Evolutionary conservation across 2,888 invertebrate genomes (phyloP), one percentile per base, ranked within the genome.

Genomic region (Ypsolopha scabrella): DNA sequence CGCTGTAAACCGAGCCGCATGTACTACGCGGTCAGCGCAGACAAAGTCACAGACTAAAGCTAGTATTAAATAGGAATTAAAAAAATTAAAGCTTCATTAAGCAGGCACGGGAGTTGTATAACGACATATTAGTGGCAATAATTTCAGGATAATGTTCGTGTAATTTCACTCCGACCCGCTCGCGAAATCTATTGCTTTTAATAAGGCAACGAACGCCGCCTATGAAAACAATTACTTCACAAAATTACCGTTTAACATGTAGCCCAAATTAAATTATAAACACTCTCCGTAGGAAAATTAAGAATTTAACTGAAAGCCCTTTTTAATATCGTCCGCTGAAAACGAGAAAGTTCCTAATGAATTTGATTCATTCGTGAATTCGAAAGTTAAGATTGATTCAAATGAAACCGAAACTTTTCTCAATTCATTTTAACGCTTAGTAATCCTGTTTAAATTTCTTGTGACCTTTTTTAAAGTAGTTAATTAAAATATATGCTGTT

Each of bases 71-170:
- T 24, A 24, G 4, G 24, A 24, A 24, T 24, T 2, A n/a, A 4
- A 24, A 24, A 24, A 24, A 24, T 64, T 62, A 62, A 59, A 56
- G 58, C 58, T 63, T 63, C 62, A 67, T 68, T 63, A 53, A 58
- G 58, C 61, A 57, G 54, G 60, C 63, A 48, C 44, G 62, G 59
- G 62, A 68, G 63, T 63, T 66, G 61, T 68, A 34, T 69, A 70
- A 75, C 72, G 68, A 81, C 82, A 80, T 85, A 83, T 85, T 83
- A 85, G 78, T 69, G 68, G 73, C 75, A 70, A 80, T 85, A 83
- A 83, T 79, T 85, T 79, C 77, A 63, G 72, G 77, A 75, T 83
- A 83, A 81, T 75, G 80, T 63, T 66, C 69, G 58, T 69, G 77
- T 82, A 82, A 82, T 82, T 82, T 77, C 64, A 62, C 70, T 37